Base-by-base conservation (phyloP, 2,797 vertebrate species). In the Passerculus sandwichensis region DNA sequence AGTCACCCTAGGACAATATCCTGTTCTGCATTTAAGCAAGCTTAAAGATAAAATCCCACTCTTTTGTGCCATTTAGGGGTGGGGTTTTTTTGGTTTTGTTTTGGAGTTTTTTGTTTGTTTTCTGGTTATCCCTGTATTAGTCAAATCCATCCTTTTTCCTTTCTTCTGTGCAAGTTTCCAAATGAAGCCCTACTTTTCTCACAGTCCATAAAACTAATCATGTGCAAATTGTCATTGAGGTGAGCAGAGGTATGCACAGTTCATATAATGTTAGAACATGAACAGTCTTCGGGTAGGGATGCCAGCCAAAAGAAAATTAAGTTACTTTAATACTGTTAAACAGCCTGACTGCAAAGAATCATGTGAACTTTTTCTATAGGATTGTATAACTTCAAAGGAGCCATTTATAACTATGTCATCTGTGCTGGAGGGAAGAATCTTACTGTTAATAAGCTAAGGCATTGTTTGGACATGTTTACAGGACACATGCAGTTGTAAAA, bases 351-450 rank as follows among this genome's bases (percentile, higher is more conserved):
- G 93, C 62, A 84, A 87, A 94, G 89, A 94, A 93, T 88, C 87
- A 71, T 86, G 66, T 91, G 91, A 95, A 95, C 56, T 83, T 85
- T 90, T 95, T 90, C 70, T 93, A 25, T 91, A 94, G 89, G 82
- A 89, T 38, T 89, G 87, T 96, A 38, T 92, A 94, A 96, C 95
- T 96, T 96, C 93, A 97, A 91, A 94, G 91, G 77, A 96, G 72
- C 66, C 75, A 79, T 84, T 96, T 89, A 74, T 93, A 94, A 83
- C 22, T 93, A 60, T 81, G 89, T 91, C 95, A 96, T 72, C 56
- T 88, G 11, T 66, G 93, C 95, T 96, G 60, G 89, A 96, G 95
- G 93, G 94, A 80, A 92, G 89, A 88, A 86, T 88, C 59, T 95
- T 69, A 54, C n/a, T 73, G 88, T 80, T 88, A 88, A 76, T 87